Conservation (phyloP, 2,113 vertebrate species). For the Corythornis cristatus region DNA sequence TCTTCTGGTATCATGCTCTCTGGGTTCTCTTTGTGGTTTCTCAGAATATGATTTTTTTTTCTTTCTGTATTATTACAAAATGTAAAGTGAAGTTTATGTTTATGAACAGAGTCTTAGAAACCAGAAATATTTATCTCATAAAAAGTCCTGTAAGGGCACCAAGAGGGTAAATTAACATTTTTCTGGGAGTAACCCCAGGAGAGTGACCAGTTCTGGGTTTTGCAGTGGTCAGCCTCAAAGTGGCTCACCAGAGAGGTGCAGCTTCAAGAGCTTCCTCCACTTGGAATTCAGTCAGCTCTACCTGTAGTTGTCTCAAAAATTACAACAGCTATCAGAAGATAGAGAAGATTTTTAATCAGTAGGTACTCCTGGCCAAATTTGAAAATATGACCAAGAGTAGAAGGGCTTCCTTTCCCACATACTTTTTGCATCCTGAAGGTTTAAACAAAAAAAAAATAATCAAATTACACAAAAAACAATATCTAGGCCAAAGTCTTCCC, state of each 20-base stretch:
- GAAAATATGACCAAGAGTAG: neutral
- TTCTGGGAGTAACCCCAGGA: neutral
- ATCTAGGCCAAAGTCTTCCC: neutral
- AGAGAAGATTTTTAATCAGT: neutral
- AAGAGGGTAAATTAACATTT: neutral
- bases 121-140: conserved; percentile 31
- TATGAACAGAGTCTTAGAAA: conserved; percentile 23
- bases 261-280: neutral
- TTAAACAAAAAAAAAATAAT: neutral
- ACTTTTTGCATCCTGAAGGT: neutral
- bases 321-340: neutral
- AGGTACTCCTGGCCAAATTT: neutral
- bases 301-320: neutral
- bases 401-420: neutral
- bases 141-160: neutral
- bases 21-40: conserved; percentile 28
- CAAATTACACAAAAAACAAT: neutral
- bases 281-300: neutral
- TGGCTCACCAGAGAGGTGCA: neutral
- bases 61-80: conserved; percentile 30
- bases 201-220: neutral
- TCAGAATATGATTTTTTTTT: neutral
- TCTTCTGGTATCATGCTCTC: conserved; percentile 5
- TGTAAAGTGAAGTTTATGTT: conserved; percentile 47
- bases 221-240: neutral